Base-by-base conservation (phyloP, 2,113 vertebrate species). In the Polyodon spathula region DNA sequence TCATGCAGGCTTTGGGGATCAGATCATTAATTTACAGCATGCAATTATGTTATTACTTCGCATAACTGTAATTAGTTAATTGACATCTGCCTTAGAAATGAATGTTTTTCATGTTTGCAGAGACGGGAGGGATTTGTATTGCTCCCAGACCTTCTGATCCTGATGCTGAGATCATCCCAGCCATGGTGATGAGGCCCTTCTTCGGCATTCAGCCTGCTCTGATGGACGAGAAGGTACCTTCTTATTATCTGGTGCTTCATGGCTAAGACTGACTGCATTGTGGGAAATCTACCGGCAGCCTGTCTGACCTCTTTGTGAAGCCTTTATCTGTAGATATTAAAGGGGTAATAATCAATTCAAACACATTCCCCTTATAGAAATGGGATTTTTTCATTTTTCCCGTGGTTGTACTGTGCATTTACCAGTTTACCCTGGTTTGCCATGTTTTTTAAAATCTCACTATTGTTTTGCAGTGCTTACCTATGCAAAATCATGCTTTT, bases 121-220 rank as follows among this genome's bases (percentile, higher is more conserved):
- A 91, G 81, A 90, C 87, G 15, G 88, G 88, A 64, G 89, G 89
- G 54, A 86, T 88, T 73, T 90, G 86, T 73, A 89, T 90, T 60
- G 78, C 79, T 60, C 87, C 87, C 27, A 72, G 68, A 70, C 87
- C 88, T 12, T 84, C 86, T 5, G 77, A 81, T 7, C 78, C 82
- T 41, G 79, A 81, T 42, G 88, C 85, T 41, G 78, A 87, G 76
- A 90, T 87, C 44, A 66, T 89, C 69, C 88, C 88, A 56, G 84
- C 81, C 62, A 86, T 89, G 85, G 89, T 87, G 53, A 88, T 88
- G 86, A 84, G 86, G 72, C 85, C 88, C 37, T 86, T 88, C 71
- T 88, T 88, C 71, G 87, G 89, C 59, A 89, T 90, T 62, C 76
- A 70, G 46, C 88, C 87, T 2, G 75, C 67, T 37, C 73, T 90